Base-by-base conservation (phyloP, 1,140 invertebrate genomes). In the Brachionus sp. region DNA sequence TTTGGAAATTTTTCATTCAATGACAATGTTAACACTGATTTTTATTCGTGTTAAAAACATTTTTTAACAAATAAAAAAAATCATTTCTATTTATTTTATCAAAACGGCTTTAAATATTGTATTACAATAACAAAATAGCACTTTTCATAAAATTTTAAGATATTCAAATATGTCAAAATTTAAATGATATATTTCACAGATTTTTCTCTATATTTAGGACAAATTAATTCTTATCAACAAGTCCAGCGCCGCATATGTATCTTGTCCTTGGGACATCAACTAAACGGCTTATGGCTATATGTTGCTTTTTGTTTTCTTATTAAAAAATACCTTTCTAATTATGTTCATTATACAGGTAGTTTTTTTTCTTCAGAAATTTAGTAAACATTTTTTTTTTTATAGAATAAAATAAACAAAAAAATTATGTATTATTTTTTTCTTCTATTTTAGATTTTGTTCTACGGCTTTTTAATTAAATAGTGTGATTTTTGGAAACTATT, bases 101-200 rank as follows among this genome's bases (percentile, higher is more conserved):
- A 46, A 39, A 39, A 35, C 33, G 66, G 33, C 66, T 70, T 70
- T 70, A 70, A 70, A 70, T 70, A 70, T 70, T 70, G 37, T 37
- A 70, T 70, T 70, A 9, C 66, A 39, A 70, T 70, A 16, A 70
- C 50, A 70, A 70, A 19, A 70, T 70, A 70, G 39, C 66, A 70
- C 66, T 70, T 23, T 70, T 39, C 37, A 39, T 39, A 70, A 70
- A 70, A 39, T 19, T 70, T 42, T 39, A 70, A 70, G 37, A 57
- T 23, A 57, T 57, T 70, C 35, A 70, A 70, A 70, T 70, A 23
- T 70, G 66, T 70, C 66, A 70, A 70, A 37, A 16, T 66, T 66
- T 66, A 37, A n/a, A 66, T 66, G 64, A 66, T 66, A 66, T 66
- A 66, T 66, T 33, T 66, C 33, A 33, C 29, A 66, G 64, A 66